Conservation (phyloP, 2,888 invertebrate species). For the Anodontia alba region DNA sequence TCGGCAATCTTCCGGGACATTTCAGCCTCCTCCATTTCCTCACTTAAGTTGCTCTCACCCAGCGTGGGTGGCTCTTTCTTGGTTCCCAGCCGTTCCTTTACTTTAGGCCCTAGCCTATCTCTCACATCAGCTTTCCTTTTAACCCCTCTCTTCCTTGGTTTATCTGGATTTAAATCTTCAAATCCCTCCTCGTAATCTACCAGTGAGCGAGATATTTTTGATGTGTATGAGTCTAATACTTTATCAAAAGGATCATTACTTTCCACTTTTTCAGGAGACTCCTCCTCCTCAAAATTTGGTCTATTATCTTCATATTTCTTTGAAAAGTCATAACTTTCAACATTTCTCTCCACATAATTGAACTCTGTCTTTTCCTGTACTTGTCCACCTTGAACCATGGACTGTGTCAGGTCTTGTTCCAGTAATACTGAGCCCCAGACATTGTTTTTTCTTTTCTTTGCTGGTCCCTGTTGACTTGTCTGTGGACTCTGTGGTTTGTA, state of each 20-base stretch:
- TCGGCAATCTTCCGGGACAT: conserved; percentile 64
- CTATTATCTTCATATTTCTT: conserved; percentile 66
- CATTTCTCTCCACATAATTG: conserved; percentile 62
- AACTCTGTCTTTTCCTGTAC: conserved; percentile 86
- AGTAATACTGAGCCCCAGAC: conserved; percentile 91
- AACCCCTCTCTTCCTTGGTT: conserved; percentile 25
- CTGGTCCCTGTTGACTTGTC: conserved; percentile 7
- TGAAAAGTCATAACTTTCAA: conserved; percentile 76
- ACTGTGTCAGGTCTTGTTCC: conserved; percentile 92
- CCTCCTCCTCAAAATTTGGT: conserved; percentile 35
- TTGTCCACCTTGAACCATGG: conserved; percentile 91
- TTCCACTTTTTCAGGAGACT: conserved; percentile 19
- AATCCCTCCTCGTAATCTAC: conserved; percentile 57
- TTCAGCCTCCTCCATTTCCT: conserved; percentile 54
- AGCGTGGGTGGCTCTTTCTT: conserved; percentile 51
- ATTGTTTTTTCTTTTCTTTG: conserved; percentile 88
- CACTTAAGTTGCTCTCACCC: conserved; percentile 51
- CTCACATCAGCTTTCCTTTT: conserved; percentile 43
- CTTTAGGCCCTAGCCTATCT: conserved; percentile 15
- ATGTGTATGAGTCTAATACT: conserved; percentile 17
- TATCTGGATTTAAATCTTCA: conserved; percentile 14
- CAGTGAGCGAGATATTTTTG: conserved; percentile 27
- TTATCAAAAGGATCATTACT: conserved; percentile 62
- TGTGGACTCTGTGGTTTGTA: conserved; percentile 30
- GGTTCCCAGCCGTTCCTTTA: conserved; percentile 57